A percentile compares a stretch with the other conserved stretches of the same genome.
Evolutionary conservation across 2,113 vertebrate genomes (phyloP).

Genomic region (Vidua chalybeata): DNA sequence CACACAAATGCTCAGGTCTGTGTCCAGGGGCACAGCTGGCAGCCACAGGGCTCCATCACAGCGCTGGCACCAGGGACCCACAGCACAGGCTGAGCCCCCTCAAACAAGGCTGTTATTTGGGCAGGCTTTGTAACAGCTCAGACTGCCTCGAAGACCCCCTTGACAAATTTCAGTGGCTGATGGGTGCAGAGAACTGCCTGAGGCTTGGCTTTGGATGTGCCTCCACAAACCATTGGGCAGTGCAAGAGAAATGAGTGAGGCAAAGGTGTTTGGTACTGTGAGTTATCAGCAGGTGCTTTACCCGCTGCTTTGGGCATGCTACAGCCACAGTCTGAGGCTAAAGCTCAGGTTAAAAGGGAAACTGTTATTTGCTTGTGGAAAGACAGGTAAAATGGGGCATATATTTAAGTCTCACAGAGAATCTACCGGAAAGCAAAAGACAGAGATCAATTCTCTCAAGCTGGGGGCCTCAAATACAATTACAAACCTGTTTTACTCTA

Average conservation of each 20-base stretch:
- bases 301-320: not conserved
- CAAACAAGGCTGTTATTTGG: no score
- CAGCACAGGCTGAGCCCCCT: not conserved
- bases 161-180: not conserved
- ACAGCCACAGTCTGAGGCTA: not conserved
- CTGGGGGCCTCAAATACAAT: not conserved
- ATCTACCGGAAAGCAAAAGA: not conserved
- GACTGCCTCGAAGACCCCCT: not conserved
- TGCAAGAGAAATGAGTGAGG: not conserved
- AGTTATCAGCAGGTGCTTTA: not conserved
- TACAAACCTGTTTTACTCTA: not conserved
- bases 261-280: not conserved
- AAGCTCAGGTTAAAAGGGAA: not conserved
- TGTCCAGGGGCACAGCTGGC: no score
- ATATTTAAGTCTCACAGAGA: not conserved
- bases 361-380: not conserved
- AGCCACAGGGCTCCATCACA: not conserved
- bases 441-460: not conserved
- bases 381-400: not conserved
- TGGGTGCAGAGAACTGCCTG: not conserved
- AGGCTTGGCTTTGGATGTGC: not conserved
- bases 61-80: fast-evolving
- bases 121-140: not conserved
- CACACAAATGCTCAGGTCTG: no score
- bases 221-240: not conserved